These are phyloP conservation scores for Hydroisotoma schaefferi DNA, from an alignment of 2,888 invertebrate species.

Conservation along the genomic window DNA sequence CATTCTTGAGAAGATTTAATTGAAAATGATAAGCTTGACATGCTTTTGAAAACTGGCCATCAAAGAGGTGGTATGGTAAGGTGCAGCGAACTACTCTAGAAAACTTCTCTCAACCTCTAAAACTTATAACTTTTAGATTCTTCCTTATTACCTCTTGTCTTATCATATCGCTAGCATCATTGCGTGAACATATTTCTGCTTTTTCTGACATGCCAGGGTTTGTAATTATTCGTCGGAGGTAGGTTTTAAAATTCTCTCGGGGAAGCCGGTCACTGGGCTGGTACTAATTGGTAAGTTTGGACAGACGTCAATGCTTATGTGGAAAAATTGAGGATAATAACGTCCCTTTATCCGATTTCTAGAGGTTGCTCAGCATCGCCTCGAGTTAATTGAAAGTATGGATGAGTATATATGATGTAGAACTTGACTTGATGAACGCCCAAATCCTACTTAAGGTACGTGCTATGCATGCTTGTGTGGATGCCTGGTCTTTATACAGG, in stretches of 20 bases:
- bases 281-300: too few relatives aligned
- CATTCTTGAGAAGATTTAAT: conserved; percentile 12
- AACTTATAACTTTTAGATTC: neutral
- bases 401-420: too few relatives aligned
- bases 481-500: too few relatives aligned
- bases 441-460: too few relatives aligned
- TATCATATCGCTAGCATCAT: conserved; percentile 3
- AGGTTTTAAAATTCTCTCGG: neutral
- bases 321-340: too few relatives aligned
- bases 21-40: conserved; percentile 13
- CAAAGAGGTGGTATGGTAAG: conserved; percentile 2
- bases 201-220: conserved; percentile 4
- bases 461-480: too few relatives aligned
- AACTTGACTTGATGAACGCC: too few relatives aligned
- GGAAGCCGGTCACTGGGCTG: neutral
- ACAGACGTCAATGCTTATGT: too few relatives aligned
- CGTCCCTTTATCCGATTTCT: too few relatives aligned
- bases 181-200: conserved; percentile 1
- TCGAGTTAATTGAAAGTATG: too few relatives aligned
- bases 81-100: too few relatives aligned
- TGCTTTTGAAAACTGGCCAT: conserved; percentile 10
- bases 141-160: neutral
- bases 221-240: conserved; percentile 11
- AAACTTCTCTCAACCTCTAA: neutral
- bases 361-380: too few relatives aligned